Evolutionary conservation across 2,797 vertebrate species (phyloP).

Genomic region (Eutrigla gurnardus): DNA sequence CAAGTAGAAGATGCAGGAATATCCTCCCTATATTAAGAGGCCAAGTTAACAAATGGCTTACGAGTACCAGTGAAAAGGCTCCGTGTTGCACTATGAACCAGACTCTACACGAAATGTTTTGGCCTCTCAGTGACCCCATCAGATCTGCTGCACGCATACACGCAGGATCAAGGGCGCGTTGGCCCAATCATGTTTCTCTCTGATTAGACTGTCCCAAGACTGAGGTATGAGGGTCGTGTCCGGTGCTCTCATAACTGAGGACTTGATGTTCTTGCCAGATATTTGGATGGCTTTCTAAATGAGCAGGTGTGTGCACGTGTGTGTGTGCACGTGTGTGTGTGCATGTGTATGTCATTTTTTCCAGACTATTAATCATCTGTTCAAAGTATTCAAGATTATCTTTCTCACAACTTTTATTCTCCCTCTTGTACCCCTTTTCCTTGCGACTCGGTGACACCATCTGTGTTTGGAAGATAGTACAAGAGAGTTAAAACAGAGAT

Average conservation of each 20-base stretch:
- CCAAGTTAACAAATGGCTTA: background rate
- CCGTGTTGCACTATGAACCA: background rate
- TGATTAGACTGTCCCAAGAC: conserved; percentile 38
- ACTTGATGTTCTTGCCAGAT: conserved; percentile 31
- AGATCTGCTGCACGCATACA: conserved; percentile 21
- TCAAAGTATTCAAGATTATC: background rate
- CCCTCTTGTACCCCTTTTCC: background rate
- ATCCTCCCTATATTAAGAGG: background rate
- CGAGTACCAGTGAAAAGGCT: background rate
- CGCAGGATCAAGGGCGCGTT: conserved; percentile 25
- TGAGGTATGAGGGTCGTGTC: conserved; percentile 13
- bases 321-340: background rate
- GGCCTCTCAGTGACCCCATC: conserved; percentile 16
- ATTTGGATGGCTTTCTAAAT: conserved; percentile 2
- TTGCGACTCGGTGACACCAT: background rate
- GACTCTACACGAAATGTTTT: conserved; percentile 11
- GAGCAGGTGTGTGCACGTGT: background rate
- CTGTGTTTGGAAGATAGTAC: conserved; percentile 10
- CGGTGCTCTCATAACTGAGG: conserved; percentile 5
- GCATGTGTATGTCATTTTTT: background rate
- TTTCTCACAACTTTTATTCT: conserved; percentile 6
- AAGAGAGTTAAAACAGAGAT: conserved; percentile 16
- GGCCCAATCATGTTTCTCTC: conserved; percentile 15
- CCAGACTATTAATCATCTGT: background rate
- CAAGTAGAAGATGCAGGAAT: background rate